Percentiles rank a stretch among this genome's conserved stretches.
These are phyloP conservation scores for Nyctereutes procyonoides DNA, from an alignment of 2,113 vertebrate genomes.

Conservation along the genomic window DNA sequence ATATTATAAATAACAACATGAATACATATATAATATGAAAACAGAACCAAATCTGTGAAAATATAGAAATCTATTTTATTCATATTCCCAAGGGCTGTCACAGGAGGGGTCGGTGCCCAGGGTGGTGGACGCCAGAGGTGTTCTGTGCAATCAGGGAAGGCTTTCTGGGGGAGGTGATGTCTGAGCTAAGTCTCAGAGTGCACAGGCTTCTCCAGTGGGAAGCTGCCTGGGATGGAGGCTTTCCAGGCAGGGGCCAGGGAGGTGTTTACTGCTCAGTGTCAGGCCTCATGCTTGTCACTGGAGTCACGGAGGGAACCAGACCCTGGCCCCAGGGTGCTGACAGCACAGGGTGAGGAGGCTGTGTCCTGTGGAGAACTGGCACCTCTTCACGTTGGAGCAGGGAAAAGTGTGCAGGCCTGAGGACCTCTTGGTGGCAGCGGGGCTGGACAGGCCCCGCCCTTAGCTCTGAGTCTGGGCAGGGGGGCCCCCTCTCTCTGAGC, in stretches of 20 bases:
- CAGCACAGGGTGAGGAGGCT: accelerated
- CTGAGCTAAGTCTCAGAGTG: background rate
- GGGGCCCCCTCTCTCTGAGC: background rate
- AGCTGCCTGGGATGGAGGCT: background rate
- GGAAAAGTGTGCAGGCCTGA: no score
- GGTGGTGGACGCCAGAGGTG: background rate
- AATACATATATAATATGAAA: background rate
- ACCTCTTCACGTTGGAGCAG: no score
- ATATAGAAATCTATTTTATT: background rate
- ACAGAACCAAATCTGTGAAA: background rate
- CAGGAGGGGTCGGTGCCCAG: background rate
- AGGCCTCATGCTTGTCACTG: background rate
- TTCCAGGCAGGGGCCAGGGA: accelerated
- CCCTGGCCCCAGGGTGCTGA: background rate
- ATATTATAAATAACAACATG: background rate
- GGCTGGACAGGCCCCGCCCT: background rate
- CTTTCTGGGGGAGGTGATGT: background rate
- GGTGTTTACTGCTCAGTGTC: accelerated
- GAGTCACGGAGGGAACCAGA: accelerated
- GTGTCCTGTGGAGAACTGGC: background rate
- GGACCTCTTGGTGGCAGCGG: no score
- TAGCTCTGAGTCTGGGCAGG: background rate
- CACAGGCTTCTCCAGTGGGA: background rate
- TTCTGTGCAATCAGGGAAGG: background rate
- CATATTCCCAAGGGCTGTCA: background rate